Evolutionary conservation across 2,113 vertebrate genomes (phyloP), one percentile per base, ranked within the genome.

Genomic region (Stictonetta naevosa): DNA sequence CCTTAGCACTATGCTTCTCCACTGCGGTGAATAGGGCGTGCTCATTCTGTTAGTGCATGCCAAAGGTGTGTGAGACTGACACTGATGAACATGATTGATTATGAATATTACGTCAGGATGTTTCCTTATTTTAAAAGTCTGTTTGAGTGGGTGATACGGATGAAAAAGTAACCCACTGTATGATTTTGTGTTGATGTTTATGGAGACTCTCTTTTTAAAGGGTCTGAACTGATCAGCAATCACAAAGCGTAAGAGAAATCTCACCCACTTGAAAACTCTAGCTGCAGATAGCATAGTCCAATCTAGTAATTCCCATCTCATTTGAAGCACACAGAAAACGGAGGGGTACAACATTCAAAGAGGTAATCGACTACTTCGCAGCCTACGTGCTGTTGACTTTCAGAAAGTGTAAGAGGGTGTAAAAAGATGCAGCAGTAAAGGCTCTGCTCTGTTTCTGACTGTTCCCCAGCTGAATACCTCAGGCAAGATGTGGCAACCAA

Each of bases 401-500:
- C 79, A 38, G 48, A 52, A 93, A 34, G 28, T 77, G 56, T 33
- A 38, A n/a, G 28, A 60, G 19, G 20, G 9, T 33, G 3, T 46
- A 74, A 86, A 3, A 29, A n/a, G n/a, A 88, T 34, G 10, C 34
- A 79, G 66, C 40, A 64, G 26, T 13, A 68, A 81, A 86, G 38
- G 52, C 15, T 38, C 42, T 34, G 26, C 38, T 86, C 69, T 29
- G 21, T 59, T 21, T 88, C 56, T 84, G 53, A 64, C 33, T 62
- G 53, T 42, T 72, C 44, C 80, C 63, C 86, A 93, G 74, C 48
- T 52, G 78, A 87, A 59, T 31, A 88, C 63, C 63, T 82, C 71
- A 73, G 60, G 79, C 62, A 95, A 96, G 81, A 79, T 31, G 29
- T 25, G 34, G 66, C 60, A 88, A 92, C 34, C 44, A 91, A 95